These are phyloP conservation scores for Drosophila paramelanica DNA, from an alignment of 2,888 invertebrate genomes.

Conservation along the genomic window DNA sequence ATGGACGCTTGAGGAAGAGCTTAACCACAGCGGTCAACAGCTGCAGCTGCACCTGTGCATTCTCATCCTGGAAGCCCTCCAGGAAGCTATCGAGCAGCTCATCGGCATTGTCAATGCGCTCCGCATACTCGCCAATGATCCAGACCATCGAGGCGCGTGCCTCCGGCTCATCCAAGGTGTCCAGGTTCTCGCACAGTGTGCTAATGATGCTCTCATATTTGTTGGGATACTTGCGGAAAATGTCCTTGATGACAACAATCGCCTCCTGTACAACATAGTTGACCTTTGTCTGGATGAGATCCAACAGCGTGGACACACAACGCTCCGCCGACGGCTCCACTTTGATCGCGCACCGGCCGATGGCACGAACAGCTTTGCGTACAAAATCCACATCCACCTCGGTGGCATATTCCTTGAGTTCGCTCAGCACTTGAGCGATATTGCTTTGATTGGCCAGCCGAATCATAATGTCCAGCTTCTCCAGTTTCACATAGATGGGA, in stretches of 20 bases:
- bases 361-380: constrained; percentile 98
- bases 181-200: constrained; percentile 98
- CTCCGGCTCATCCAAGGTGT: constrained; percentile 99
- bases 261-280: constrained; percentile 99
- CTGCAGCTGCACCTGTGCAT: constrained; percentile 98
- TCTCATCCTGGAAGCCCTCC: constrained; percentile 99
- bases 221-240: constrained; percentile 98
- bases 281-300: constrained; percentile 99
- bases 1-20: constrained; percentile 98
- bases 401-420: constrained; percentile 99
- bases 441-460: constrained; percentile 98
- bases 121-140: constrained; percentile 99
- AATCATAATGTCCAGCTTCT: constrained; percentile 99
- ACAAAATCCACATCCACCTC: constrained; percentile 99
- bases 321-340: constrained; percentile 99
- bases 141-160: constrained; percentile 99
- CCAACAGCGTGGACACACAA: constrained; percentile 98
- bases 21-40: constrained; percentile 99
- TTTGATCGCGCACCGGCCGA: constrained; percentile 99
- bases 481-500: constrained; percentile 99
- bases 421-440: constrained; percentile 98
- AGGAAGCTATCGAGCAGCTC: constrained; percentile 98
- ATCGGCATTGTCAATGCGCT: constrained; percentile 99
- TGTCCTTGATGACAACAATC: constrained; percentile 99
- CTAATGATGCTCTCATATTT: constrained; percentile 99